These are phyloP conservation scores for Rousettus leschenaultii DNA, from an alignment of 2,113 vertebrate species.

Conservation along the genomic window DNA sequence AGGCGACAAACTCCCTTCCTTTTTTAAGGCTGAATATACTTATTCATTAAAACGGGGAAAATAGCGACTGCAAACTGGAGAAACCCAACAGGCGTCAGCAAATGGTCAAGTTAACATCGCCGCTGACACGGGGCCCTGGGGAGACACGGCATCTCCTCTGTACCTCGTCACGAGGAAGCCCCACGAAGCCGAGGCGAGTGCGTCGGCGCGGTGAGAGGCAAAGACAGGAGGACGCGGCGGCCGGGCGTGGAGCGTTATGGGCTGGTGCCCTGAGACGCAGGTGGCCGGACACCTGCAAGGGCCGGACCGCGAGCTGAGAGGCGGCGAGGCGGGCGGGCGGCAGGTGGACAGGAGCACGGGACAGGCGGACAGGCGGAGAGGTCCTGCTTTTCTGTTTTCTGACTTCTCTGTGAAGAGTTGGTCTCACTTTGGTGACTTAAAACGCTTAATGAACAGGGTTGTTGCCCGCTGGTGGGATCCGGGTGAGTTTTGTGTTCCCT, in stretches of 20 bases:
- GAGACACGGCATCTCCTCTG: fast-evolving
- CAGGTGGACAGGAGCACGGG: no score
- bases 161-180: fast-evolving
- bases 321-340: no score
- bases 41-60: background rate
- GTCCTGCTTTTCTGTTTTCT: background rate
- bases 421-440: background rate
- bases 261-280: no score
- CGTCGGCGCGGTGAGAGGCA: fast-evolving
- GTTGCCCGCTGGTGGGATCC: background rate
- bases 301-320: no score
- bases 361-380: no score
- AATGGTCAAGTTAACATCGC: background rate
- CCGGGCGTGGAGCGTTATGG: no score
- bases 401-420: background rate
- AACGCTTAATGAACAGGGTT: background rate
- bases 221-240: background rate
- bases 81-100: background rate
- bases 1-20: background rate
- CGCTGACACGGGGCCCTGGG: fast-evolving
- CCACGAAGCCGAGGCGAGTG: fast-evolving
- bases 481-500: background rate
- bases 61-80: background rate
- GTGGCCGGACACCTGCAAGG: no score
- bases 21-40: background rate